Percentiles rank a stretch among this genome's conserved stretches.
Evolutionary conservation across 2,113 vertebrate genomes (phyloP).

Genomic region (Marcusenius ussheri): DNA sequence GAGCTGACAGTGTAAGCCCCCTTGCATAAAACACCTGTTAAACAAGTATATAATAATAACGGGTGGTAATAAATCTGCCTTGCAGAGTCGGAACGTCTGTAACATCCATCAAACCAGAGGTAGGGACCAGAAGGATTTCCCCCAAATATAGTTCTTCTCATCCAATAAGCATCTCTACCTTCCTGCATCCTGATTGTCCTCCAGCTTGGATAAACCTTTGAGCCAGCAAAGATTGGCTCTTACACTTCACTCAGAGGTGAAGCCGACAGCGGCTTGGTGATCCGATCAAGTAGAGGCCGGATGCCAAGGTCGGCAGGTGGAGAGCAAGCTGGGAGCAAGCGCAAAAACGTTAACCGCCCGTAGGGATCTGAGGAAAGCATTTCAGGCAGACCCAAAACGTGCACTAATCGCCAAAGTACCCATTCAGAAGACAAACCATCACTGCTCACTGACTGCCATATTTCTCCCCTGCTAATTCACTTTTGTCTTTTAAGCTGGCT

Average conservation of each 20-base stretch:
- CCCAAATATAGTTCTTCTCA: background rate
- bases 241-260: background rate
- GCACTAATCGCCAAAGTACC: constrained; percentile 6
- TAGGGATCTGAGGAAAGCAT: constrained; percentile 26
- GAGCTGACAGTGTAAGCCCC: constrained; percentile 20
- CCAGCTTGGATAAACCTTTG: background rate
- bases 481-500: constrained; percentile 35
- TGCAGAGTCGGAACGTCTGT: background rate
- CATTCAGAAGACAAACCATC: constrained; percentile 33
- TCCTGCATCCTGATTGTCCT: background rate
- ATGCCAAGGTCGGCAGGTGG: background rate
- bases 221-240: background rate
- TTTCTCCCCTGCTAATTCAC: constrained; percentile 46
- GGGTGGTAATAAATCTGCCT: background rate
- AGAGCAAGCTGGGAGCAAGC: background rate
- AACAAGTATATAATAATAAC: background rate
- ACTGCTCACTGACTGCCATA: constrained; percentile 41
- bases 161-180: background rate
- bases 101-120: background rate
- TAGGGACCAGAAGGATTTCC: background rate
- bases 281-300: background rate
- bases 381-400: constrained; percentile 18
- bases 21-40: constrained; percentile 14
- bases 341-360: background rate
- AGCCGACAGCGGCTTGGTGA: background rate